Conservation (phyloP, 2,888 invertebrate species). For the Adelognathus sp. region DNA sequence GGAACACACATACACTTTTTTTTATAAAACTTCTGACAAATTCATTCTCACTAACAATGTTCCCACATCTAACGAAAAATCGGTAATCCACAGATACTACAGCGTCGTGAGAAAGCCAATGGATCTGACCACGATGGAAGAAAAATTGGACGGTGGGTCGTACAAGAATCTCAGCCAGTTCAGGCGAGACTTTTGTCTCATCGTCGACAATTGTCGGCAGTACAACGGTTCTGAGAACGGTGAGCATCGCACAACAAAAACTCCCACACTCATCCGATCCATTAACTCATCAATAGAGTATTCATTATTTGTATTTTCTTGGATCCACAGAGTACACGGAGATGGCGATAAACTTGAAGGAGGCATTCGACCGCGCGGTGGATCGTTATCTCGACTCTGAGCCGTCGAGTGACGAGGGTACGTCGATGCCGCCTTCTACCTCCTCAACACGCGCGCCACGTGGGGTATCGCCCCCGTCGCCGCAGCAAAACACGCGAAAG, state of each 20-base stretch:
- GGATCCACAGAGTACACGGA: slow-evolving; percentile 89
- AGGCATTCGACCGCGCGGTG: slow-evolving; percentile 91
- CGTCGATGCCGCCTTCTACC: slow-evolving; percentile 67
- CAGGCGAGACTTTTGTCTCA: slow-evolving; percentile 93
- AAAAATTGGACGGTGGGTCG: slow-evolving; percentile 90
- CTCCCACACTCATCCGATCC: neutral
- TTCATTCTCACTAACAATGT: too few relatives aligned
- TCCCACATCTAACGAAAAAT: neutral
- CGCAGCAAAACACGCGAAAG: slow-evolving; percentile 77
- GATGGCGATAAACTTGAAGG: slow-evolving; percentile 92
- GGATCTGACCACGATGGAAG: slow-evolving; percentile 94
- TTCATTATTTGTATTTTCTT: slow-evolving; percentile 56
- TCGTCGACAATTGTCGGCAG: slow-evolving; percentile 95
- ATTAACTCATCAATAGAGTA: neutral
- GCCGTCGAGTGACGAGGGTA: slow-evolving; percentile 87
- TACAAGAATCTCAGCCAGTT: slow-evolving; percentile 91
- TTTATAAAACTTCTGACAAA: too few relatives aligned
- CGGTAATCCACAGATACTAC: slow-evolving; percentile 81
- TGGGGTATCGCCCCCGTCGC: slow-evolving; percentile 65
- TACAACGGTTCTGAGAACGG: slow-evolving; percentile 97
- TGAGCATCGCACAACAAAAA: slow-evolving; percentile 78
- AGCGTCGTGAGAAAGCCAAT: slow-evolving; percentile 88
- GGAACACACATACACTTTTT: too few relatives aligned
- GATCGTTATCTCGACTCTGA: slow-evolving; percentile 92
- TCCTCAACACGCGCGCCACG: slow-evolving; percentile 66